phyloP scores from a whole-genome alignment of 2,113 vertebrate species.

The Nymphicus hollandicus region DNA sequence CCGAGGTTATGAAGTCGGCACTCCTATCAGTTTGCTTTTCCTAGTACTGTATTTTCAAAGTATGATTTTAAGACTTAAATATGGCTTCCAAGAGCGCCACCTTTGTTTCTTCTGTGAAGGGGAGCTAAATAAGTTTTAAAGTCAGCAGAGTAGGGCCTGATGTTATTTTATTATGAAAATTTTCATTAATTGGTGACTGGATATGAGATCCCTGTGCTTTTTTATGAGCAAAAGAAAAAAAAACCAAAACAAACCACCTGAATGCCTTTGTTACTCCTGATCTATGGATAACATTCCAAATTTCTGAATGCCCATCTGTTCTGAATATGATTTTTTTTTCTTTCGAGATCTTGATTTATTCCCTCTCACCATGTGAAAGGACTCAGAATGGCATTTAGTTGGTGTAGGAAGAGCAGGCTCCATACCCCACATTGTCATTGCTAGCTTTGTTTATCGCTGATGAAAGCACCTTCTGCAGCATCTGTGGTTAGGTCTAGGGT shows the following conservation, averaged over 20 bases:
- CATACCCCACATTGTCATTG: fast-evolving
- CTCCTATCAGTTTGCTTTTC: background rate
- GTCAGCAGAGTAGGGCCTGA: background rate
- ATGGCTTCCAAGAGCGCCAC: background rate
- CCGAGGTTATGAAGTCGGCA: background rate
- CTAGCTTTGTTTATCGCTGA: background rate
- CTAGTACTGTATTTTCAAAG: background rate
- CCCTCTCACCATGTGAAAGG: fast-evolving
- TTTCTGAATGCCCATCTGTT: background rate
- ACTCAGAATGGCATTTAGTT: background rate
- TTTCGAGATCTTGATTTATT: background rate
- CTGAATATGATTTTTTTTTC: background rate
- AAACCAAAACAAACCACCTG: background rate
- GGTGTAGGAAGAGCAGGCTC: background rate
- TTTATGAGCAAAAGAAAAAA: background rate
- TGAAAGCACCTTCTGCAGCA: background rate
- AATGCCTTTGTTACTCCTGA: background rate
- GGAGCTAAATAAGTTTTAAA: background rate
- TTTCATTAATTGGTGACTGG: background rate
- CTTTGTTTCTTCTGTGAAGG: background rate
- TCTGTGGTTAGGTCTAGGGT: background rate
- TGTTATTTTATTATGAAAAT: background rate
- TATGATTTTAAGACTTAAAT: background rate
- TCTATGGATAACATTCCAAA: background rate
- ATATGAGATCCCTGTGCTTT: background rate